A percentile compares a stretch with the other conserved stretches of the same genome.
phyloP scores from a whole-genome alignment of 1,140 invertebrate species.

The Drosophila baimaii region DNA sequence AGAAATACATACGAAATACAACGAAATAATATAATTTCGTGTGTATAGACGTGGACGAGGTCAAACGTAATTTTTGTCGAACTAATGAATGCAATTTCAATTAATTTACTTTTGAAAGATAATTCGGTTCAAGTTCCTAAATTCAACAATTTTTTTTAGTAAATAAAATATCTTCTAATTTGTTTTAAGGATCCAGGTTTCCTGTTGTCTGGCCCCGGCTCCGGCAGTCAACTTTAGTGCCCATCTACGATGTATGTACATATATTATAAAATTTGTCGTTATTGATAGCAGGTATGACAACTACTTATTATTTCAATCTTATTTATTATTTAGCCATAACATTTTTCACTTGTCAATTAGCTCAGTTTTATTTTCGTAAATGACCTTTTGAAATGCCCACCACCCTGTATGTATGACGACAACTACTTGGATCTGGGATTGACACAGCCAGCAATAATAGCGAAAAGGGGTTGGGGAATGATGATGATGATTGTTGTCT shows the following conservation, averaged over 20 bases:
- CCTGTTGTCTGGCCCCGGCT: too few relatives aligned
- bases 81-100: too few relatives aligned
- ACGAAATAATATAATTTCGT: slow-evolving; percentile 8
- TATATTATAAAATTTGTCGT: too few relatives aligned
- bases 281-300: too few relatives aligned
- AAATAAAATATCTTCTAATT: too few relatives aligned
- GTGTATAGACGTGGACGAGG: slow-evolving; percentile 30
- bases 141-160: too few relatives aligned
- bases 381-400: slow-evolving; percentile 17
- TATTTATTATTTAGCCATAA: background rate
- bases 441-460: background rate
- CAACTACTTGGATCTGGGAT: slow-evolving; percentile 24
- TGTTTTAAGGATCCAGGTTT: too few relatives aligned
- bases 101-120: too few relatives aligned
- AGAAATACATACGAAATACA: background rate
- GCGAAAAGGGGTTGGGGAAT: background rate
- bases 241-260: background rate
- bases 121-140: too few relatives aligned
- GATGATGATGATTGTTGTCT: background rate
- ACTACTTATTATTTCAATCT: background rate
- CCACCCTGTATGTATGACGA: slow-evolving; percentile 4
- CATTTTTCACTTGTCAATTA: slow-evolving; percentile 19
- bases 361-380: slow-evolving; percentile 55
- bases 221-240: background rate
- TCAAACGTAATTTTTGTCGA: slow-evolving; percentile 28